A percentile compares a stretch with the other conserved stretches of the same genome.
phyloP scores from a whole-genome alignment of 2,888 invertebrate species.

The Spatulosminthurus flaviceps region DNA sequence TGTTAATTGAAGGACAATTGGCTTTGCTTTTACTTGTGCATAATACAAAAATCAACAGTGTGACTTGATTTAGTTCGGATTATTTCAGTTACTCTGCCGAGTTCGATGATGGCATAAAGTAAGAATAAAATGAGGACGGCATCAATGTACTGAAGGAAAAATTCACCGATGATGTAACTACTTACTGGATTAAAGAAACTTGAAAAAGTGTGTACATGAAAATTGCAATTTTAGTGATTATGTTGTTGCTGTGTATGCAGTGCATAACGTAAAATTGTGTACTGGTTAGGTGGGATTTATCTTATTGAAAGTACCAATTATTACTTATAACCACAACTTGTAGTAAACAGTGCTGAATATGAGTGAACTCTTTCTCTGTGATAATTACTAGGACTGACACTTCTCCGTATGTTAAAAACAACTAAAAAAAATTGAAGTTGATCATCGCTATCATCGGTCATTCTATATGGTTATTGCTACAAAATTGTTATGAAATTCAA shows the following conservation, averaged over 20 bases:
- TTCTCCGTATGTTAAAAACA: conserved; percentile 12
- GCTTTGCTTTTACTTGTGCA: neutral
- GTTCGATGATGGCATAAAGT: neutral
- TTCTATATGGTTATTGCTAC: neutral
- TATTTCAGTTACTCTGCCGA: neutral
- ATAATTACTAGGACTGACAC: conserved; percentile 40
- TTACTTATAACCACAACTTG: conserved; percentile 24
- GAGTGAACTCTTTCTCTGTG: conserved; percentile 46
- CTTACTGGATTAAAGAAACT: neutral
- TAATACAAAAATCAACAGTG: neutral
- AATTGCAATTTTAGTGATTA: conserved; percentile 9
- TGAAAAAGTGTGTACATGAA: neutral
- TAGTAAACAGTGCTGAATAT: conserved; percentile 43
- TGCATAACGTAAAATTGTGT: conserved; percentile 34
- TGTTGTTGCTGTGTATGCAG: conserved; percentile 34
- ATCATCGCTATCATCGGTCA: conserved; percentile 26
- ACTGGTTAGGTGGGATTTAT: conserved; percentile 18
- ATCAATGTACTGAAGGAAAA: neutral
- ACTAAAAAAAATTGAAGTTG: conserved; percentile 15
- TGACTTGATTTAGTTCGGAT: neutral
- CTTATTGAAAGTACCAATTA: conserved; percentile 29
- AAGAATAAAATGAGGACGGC: neutral
- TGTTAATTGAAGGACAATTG: neutral
- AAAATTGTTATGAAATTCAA: conserved; percentile 20
- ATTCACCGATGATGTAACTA: neutral